Base-by-base conservation (phyloP, 2,888 invertebrate genomes). In the Cheilosia grossa region DNA sequence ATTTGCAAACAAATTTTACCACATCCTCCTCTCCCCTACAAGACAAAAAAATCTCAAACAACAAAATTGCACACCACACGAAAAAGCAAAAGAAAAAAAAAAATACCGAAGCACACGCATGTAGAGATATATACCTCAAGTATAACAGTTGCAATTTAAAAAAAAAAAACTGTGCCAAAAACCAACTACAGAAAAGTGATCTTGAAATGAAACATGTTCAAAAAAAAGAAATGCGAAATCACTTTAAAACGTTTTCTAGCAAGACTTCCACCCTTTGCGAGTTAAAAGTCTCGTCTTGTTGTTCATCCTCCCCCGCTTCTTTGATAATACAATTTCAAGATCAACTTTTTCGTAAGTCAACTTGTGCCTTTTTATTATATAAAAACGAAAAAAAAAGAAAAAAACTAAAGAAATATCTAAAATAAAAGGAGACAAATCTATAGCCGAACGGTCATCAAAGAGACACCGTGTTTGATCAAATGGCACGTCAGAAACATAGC, bases 311-410 rank as follows among this genome's bases (percentile, higher is more conserved):
- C 49, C 3, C 49, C 3, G 15, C 37, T 56, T 19, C 40, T 37
- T 19, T 33, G 21, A 17, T 13, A 47, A 56, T 13, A 53, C 51
- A 63, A 72, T 77, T 80, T 64, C 79, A 75, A 72, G 73, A 73
- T 53, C 42, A 81, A 58, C 56, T 78, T 78, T 79, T 75, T 61
- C 66, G 27, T 56, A 80, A 86, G 72, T 77, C 69, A 73, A 87
- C 79, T 85, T 87, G 87, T 87, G 87, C 87, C 87, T 87, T 87
- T 87, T 83, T 87, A 82, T 87, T 86, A 79, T 75, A 85, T 75
- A 61, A 56, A 78, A 75, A 64, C 42, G 58, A 21, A 61, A 51
- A 66, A 63, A 15, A 33, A 10, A 56, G 24, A 53, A 17, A 19
- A 64, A 58, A 58, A 33, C 37, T 0, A 9, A 30, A 30, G 30